Evolutionary conservation across 2,113 vertebrate species (phyloP).

Genomic region (Hiodon alosoides): DNA sequence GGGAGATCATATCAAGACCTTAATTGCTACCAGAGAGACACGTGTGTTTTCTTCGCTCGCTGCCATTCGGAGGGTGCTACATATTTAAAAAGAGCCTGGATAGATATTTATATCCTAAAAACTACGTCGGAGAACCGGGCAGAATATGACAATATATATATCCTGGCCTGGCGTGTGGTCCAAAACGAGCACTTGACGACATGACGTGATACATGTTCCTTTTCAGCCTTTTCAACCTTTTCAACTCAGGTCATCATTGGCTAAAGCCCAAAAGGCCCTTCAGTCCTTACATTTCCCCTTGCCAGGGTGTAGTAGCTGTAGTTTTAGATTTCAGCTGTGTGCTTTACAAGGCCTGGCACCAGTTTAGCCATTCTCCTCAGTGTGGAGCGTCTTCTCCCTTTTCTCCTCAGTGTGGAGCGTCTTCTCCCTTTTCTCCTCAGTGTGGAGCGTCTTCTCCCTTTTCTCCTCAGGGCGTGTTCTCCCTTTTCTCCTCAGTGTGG

Average conservation of each 20-base stretch:
- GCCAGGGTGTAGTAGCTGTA: no score
- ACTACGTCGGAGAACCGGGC: no score
- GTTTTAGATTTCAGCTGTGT: no score
- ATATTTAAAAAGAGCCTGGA: neutral
- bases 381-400: neutral
- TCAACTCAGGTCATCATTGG: neutral
- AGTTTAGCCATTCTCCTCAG: no score
- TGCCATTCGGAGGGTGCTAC: neutral
- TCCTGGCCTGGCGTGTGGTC: neutral
- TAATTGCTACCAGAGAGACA: conserved; percentile 6
- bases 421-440: no score
- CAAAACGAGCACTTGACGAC: neutral
- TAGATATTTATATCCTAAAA: neutral
- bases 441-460: no score
- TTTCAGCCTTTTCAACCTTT: no score
- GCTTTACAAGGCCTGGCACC: no score
- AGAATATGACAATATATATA: neutral
- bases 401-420: neutral
- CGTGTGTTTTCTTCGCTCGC: neutral
- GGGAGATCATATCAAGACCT: conserved; percentile 16
- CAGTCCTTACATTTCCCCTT: no score
- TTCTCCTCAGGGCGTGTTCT: no score
- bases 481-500: no score
- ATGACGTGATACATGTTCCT: neutral
- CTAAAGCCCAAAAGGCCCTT: neutral